A percentile compares a stretch with the other conserved stretches of the same genome.
Evolutionary conservation across 2,797 vertebrate species (phyloP).

Genomic region (Monodelphis domestica): DNA sequence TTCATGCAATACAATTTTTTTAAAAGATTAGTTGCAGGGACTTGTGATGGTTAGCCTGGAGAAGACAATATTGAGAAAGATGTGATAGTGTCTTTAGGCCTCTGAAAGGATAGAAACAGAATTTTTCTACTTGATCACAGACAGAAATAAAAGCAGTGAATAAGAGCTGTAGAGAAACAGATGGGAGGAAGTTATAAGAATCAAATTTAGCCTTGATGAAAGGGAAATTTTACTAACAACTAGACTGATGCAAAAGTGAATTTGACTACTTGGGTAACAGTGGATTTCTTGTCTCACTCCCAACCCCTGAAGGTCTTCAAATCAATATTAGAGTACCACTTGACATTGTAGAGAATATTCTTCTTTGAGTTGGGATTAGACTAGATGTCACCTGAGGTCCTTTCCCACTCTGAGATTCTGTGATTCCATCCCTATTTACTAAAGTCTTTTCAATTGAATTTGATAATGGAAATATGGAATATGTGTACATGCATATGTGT

Average conservation of each 20-base stretch:
- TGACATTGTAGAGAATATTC: background rate
- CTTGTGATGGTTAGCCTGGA: background rate
- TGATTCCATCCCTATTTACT: background rate
- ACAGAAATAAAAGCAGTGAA: background rate
- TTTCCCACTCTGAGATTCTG: background rate
- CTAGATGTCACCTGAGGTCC: background rate
- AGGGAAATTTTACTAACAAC: background rate
- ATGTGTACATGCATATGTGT: background rate
- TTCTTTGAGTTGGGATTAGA: no score
- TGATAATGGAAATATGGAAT: background rate
- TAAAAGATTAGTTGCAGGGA: no score
- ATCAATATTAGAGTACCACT: background rate
- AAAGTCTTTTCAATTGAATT: background rate
- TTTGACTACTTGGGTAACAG: background rate
- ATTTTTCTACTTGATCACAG: background rate
- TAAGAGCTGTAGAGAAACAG: background rate
- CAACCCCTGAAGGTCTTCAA: background rate
- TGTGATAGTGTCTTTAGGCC: background rate
- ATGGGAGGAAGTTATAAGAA: background rate
- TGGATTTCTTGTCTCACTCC: background rate
- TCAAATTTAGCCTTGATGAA: background rate
- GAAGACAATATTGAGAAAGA: background rate
- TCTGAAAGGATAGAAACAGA: background rate
- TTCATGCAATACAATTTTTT: background rate
- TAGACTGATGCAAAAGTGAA: background rate